Percentiles rank a stretch among this genome's conserved stretches.
phyloP scores from a whole-genome alignment of 2,113 vertebrate species.

The Tamias sibiricus region DNA sequence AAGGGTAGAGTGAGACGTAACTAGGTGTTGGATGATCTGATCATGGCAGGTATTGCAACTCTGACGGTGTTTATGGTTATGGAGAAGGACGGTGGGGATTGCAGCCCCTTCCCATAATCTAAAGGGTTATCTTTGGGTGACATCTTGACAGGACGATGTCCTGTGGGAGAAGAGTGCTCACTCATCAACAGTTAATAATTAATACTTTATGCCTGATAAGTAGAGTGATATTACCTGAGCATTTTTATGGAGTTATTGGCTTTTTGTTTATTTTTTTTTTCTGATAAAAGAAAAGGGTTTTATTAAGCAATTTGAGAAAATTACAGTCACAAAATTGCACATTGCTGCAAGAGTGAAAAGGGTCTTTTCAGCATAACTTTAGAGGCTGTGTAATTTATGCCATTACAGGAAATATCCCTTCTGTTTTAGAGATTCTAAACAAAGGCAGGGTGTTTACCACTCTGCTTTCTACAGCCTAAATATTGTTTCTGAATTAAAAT shows the following conservation, averaged over 20 bases:
- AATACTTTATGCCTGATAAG: background rate
- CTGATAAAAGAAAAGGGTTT: background rate
- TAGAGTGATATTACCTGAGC: background rate
- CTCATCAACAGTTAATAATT: constrained; percentile 26
- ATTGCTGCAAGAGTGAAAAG: background rate
- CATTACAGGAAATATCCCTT: background rate
- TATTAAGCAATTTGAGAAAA: constrained; percentile 54
- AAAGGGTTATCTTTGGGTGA: constrained; percentile 54
- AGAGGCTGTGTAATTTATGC: background rate
- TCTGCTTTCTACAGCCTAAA: constrained; percentile 40
- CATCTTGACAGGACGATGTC: constrained; percentile 52
- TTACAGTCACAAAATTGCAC: constrained; percentile 48
- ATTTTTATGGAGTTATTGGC: background rate
- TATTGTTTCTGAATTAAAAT: constrained; percentile 68
- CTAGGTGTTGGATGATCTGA: background rate
- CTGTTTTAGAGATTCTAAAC: constrained; percentile 56
- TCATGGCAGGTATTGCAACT: background rate
- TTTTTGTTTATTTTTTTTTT: background rate
- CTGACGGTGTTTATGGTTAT: background rate
- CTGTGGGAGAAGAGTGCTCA: constrained; percentile 3
- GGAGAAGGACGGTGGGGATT: background rate
- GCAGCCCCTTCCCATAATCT: background rate
- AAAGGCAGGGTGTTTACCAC: constrained; percentile 28
- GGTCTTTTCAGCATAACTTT: constrained; percentile 20
- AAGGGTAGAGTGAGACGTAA: background rate